These are phyloP conservation scores for Paelopatides confundens DNA, from an alignment of 53 echinoderm and acorn worm species.

Conservation along the genomic window DNA sequence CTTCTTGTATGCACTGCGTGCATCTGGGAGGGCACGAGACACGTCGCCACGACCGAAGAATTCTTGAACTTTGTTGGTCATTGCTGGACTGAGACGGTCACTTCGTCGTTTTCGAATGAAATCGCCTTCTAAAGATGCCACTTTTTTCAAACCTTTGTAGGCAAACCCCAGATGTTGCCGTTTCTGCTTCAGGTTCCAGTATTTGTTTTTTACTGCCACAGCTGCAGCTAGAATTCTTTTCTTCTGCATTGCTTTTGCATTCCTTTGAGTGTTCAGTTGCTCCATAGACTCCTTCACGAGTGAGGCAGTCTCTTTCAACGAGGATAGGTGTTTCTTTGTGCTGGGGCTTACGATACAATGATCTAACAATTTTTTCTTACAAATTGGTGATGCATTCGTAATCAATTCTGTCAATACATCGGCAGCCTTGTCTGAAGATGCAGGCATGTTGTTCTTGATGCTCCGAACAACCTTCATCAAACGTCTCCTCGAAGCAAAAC, in stretches of 20 bases:
- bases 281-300: background rate
- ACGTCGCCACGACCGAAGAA: constrained; percentile 38
- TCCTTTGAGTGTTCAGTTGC: constrained; percentile 16
- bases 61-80: constrained; percentile 5
- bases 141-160: constrained; percentile 26
- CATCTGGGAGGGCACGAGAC: constrained; percentile 52
- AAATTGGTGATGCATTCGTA: constrained; percentile 33
- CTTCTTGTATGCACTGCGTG: constrained; percentile 49
- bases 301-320: background rate
- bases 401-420: constrained; percentile 52
- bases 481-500: too few species aligned
- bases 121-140: constrained; percentile 29
- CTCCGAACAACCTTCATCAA: constrained; percentile 31
- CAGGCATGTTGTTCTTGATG: constrained; percentile 55
- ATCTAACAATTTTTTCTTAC: background rate
- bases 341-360: background rate
- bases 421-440: constrained; percentile 41
- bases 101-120: constrained; percentile 35
- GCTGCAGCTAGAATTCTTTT: constrained; percentile 34
- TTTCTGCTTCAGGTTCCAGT: constrained; percentile 15
- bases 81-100: background rate
- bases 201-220: constrained; percentile 45
- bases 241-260: background rate
- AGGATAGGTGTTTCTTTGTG: background rate
- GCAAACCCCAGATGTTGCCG: constrained; percentile 46